Evolutionary conservation across 2,797 vertebrate species (phyloP), one percentile per base, ranked within the genome.

Genomic region (Thaleichthys pacificus): DNA sequence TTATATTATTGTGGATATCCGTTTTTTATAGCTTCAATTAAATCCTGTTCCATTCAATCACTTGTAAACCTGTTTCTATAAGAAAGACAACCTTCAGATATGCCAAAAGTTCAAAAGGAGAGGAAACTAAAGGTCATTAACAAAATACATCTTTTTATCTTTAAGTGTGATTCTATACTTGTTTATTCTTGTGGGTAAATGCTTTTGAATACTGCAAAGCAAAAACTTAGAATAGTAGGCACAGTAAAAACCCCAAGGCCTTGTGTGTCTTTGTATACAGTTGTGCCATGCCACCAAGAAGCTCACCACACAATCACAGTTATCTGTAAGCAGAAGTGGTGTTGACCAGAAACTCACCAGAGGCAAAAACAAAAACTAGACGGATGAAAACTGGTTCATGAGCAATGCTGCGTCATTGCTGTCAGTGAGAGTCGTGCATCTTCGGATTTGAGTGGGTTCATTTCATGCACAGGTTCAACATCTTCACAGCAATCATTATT

Each of bases 201-300:
- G 7, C 9, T 64, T 77, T 73, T 74, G 26, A 79, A 76, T 61
- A 66, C 61, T 68, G 68, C 42, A 57, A 51, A 61, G 38, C 3
- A 38, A 61, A 32, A 54, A 70, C 70, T 80, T 66, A 82, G 72
- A 85, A 83, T 83, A 82, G 66, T 61, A 64, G 67, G 69, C n/a
- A 11, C 21, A 57, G 57, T 38, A 21, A 49, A 71, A 42, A 78
- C 72, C 76, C 72, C 3, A 1, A 30, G 64, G 75, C 66, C n/a
- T 54, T 75, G 61, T 72, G 61, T 61, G 68, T 61, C 71, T 71
- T 81, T 80, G 72, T 88, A 85, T 80, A 78, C 56, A 85, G 86
- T 80, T 70, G 78, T 76, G 76, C 67, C 67, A 76, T 77, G 78
- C 68, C 71, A 81, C 78, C 81, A 82, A 85, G 79, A 80, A 79